These are phyloP conservation scores for Enteromius mattozi DNA, from an alignment of 2,797 vertebrate genomes.

Conservation along the genomic window DNA sequence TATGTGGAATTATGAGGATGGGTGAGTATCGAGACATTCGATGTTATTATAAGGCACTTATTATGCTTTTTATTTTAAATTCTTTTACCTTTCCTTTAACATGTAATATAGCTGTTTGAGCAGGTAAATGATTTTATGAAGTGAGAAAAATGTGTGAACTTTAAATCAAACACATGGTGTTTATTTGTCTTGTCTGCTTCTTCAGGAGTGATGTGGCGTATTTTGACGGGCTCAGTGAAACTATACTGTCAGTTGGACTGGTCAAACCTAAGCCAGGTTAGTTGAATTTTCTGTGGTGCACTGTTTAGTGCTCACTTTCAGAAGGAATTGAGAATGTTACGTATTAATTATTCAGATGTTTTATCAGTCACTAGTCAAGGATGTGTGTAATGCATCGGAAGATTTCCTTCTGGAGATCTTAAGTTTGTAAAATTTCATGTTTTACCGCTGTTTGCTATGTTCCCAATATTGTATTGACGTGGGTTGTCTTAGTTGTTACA, in stretches of 20 bases:
- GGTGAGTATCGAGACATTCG: slow-evolving; percentile 77
- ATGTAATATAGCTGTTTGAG: not conserved
- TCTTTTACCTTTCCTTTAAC: not conserved
- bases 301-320: too few species aligned
- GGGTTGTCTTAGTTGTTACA: not conserved
- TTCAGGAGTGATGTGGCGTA: slow-evolving; percentile 92
- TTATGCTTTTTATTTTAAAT: not conserved
- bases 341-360: not conserved
- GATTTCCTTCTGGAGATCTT: not conserved
- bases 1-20: slow-evolving; percentile 99
- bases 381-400: not conserved
- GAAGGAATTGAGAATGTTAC: not conserved
- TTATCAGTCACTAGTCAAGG: not conserved
- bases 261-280: slow-evolving; percentile 95
- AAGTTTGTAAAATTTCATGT: not conserved
- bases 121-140: too few species aligned
- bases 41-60: not conserved
- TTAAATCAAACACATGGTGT: not conserved
- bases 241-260: slow-evolving; percentile 93
- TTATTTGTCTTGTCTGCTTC: not conserved
- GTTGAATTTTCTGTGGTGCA: slow-evolving; percentile 3
- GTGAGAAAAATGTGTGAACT: not conserved
- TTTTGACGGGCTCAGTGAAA: slow-evolving; percentile 98
- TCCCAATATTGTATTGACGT: not conserved
- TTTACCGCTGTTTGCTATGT: not conserved